phyloP scores from a whole-genome alignment of 2,113 vertebrate species.

The Ptyas mucosa region DNA sequence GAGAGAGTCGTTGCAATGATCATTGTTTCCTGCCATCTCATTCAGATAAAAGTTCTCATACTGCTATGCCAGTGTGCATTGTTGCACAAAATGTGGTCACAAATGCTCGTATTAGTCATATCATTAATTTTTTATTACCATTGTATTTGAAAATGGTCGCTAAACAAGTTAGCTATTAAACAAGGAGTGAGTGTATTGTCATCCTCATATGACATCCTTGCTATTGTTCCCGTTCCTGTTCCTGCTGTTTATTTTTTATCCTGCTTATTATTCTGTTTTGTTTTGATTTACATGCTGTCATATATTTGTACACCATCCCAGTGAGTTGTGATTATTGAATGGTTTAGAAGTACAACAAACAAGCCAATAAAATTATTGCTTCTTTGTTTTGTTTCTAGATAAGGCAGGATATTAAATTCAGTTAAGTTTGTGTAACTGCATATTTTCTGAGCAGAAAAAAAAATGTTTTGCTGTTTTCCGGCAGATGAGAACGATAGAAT shows the following conservation, averaged over 20 bases:
- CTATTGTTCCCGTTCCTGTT: not conserved
- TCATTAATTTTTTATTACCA: not conserved
- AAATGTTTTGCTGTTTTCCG: constrained; percentile 6
- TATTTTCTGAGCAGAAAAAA: not conserved
- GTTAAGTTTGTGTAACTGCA: not conserved
- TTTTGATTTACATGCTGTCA: not conserved
- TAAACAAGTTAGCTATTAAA: not conserved
- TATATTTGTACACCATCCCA: not conserved
- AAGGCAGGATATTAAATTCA: not conserved
- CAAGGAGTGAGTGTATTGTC: not conserved
- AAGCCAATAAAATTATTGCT: not conserved
- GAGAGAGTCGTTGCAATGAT: not conserved
- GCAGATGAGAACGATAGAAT: not conserved
- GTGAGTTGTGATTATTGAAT: not conserved
- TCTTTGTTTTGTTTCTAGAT: not conserved
- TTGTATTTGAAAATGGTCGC: not conserved
- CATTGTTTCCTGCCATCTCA: not conserved
- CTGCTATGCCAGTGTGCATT: not conserved
- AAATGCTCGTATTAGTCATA: not conserved
- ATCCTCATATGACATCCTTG: not conserved
- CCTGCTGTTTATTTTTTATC: not conserved
- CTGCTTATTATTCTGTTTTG: not conserved
- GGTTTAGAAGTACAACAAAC: not conserved
- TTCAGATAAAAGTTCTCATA: not conserved
- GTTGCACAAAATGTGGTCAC: not conserved